These are phyloP conservation scores for Metalampra italica DNA, from an alignment of 2,888 invertebrate genomes.

Conservation along the genomic window DNA sequence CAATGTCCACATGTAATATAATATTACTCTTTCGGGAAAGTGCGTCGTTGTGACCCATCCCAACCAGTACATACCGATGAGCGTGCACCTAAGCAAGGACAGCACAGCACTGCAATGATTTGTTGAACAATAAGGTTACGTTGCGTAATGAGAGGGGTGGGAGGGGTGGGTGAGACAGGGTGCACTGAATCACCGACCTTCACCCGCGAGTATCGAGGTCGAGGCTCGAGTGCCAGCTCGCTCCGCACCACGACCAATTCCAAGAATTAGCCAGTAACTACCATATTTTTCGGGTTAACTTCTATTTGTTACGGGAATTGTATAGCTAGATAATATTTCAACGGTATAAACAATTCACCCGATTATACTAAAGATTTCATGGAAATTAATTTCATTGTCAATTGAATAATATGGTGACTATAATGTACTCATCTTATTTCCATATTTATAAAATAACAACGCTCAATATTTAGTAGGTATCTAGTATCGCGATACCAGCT, in stretches of 20 bases:
- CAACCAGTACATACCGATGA: no score
- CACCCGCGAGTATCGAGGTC: conserved; percentile 21
- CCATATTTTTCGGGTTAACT: conserved; percentile 3
- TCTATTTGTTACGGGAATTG: conserved; percentile 4
- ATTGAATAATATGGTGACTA: no score
- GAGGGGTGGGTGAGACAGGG: conserved; percentile 21
- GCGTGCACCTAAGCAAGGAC: no score
- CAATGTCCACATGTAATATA: no score
- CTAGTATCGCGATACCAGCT: no score
- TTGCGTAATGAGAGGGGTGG: not conserved
- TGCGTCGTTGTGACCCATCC: no score
- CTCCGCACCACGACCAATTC: not conserved
- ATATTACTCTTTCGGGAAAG: no score
- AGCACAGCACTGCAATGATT: not conserved
- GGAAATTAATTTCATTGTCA: not conserved
- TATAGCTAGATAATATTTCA: not conserved
- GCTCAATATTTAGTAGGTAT: no score
- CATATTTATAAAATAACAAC: no score
- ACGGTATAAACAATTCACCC: not conserved
- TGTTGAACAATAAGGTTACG: not conserved
- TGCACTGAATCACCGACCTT: conserved; percentile 50
- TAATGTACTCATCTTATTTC: no score
- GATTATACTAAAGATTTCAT: not conserved
- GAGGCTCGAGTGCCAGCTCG: conserved; percentile 6
- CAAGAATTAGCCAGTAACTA: conserved; percentile 1